phyloP scores from a whole-genome alignment of 2,113 vertebrate species.

The Spheniscus mendiculus region DNA sequence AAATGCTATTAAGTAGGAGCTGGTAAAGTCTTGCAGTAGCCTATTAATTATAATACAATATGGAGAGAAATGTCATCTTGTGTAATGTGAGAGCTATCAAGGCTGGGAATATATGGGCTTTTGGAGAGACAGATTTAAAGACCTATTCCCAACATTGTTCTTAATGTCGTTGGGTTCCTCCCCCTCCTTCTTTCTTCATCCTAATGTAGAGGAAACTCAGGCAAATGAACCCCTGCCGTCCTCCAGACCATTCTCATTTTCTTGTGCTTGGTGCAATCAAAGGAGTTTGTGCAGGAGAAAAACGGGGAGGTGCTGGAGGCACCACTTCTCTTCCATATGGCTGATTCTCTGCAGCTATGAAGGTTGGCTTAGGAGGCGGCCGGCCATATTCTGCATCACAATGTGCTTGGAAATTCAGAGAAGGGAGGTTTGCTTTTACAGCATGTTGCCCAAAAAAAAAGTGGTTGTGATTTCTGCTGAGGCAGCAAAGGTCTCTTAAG shows the following conservation, averaged over 20 bases:
- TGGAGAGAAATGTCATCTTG: slow-evolving; percentile 50
- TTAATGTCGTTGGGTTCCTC: background rate
- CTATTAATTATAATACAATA: slow-evolving; percentile 57
- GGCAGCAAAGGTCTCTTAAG: background rate
- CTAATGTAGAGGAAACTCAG: background rate
- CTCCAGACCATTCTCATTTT: background rate
- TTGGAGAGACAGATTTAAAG: slow-evolving; percentile 46
- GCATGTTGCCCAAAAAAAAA: background rate
- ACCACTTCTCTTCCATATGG: rapidly evolving
- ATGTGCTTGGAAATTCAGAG: background rate
- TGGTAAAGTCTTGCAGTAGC: slow-evolving; percentile 59
- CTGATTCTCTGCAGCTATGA: background rate
- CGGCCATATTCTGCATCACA: background rate
- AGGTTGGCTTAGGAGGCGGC: background rate
- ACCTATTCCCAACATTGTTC: slow-evolving; percentile 35
- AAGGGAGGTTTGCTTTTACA: background rate
- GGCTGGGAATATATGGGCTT: slow-evolving; percentile 25
- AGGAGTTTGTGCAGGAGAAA: background rate
- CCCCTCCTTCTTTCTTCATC: background rate
- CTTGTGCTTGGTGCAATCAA: background rate
- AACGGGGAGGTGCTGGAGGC: background rate
- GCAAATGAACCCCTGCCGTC: background rate
- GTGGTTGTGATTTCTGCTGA: background rate
- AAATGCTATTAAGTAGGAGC: slow-evolving; percentile 54
- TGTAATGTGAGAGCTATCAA: slow-evolving; percentile 46